phyloP scores from a whole-genome alignment of 1,140 invertebrate genomes.

The Oreohelix idahoensis region DNA sequence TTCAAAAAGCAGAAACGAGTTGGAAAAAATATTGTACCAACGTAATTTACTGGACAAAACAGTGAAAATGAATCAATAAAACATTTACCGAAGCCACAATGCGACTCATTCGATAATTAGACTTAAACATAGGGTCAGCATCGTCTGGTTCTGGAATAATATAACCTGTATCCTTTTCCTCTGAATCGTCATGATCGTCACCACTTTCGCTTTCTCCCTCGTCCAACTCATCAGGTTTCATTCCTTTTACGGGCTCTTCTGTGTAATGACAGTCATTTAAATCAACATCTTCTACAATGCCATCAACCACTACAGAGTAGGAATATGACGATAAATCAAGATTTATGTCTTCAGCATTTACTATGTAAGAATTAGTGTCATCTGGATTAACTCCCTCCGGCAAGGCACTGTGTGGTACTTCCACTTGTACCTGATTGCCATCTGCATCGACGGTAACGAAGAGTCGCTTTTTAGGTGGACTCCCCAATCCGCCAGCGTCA shows the following conservation, averaged over 20 bases:
- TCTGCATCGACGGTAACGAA: constrained; percentile 37
- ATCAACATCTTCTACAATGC: constrained; percentile 41
- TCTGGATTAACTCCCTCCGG: constrained; percentile 33
- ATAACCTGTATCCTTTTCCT: constrained; percentile 10
- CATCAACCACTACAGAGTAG: constrained; percentile 39
- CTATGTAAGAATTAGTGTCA: constrained; percentile 36
- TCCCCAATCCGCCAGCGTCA: constrained; percentile 18
- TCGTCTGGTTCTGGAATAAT: constrained; percentile 36
- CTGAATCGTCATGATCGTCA: constrained; percentile 38
- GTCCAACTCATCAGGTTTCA: constrained; percentile 15
- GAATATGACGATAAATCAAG: constrained; percentile 39
- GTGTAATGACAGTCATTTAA: constrained; percentile 39
- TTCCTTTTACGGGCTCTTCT: constrained; percentile 36
- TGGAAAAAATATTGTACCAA: too few species aligned
- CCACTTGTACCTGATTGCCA: constrained; percentile 38
- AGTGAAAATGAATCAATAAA: not conserved
- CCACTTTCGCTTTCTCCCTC: constrained; percentile 36
- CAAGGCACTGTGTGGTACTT: constrained; percentile 31
- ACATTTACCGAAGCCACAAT: constrained; percentile 34
- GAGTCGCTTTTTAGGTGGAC: constrained; percentile 34
- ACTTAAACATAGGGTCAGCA: constrained; percentile 40
- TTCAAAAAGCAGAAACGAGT: too few species aligned
- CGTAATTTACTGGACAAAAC: not conserved
- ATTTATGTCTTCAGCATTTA: constrained; percentile 39
- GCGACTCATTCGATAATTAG: constrained; percentile 36